Conservation (phyloP, 2,797 vertebrate species). For the Gymnothorax reevesii region DNA sequence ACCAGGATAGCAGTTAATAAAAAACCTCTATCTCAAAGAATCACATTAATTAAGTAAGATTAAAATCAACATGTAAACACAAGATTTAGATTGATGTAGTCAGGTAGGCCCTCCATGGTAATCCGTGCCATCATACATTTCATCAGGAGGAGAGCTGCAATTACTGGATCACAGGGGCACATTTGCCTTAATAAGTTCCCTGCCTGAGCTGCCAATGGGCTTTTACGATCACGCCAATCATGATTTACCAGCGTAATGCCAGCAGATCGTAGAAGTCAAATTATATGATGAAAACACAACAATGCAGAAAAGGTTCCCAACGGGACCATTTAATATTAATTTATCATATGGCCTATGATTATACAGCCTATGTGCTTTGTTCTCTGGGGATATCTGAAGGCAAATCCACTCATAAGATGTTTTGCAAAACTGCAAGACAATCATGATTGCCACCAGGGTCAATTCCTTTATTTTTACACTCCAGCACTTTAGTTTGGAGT, state of each 20-base stretch:
- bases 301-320: constrained; percentile 11
- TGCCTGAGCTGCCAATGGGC: background rate
- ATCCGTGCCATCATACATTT: background rate
- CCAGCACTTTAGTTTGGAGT: background rate
- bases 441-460: background rate
- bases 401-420: background rate
- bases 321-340: constrained; percentile 7
- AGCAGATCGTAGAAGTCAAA: constrained; percentile 11
- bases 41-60: background rate
- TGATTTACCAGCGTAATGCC: background rate
- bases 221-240: constrained; percentile 13
- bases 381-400: background rate
- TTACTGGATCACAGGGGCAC: constrained; percentile 1
- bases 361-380: background rate
- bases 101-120: background rate
- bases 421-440: background rate
- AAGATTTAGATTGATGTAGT: background rate
- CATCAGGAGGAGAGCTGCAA: background rate
- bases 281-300: constrained; percentile 6
- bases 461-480: background rate
- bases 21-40: background rate
- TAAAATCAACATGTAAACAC: background rate
- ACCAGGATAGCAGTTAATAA: no score
- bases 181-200: constrained; percentile 16
- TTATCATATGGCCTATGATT: constrained; percentile 7